These are phyloP conservation scores for Drosophila prosaltans DNA, from an alignment of 1,140 invertebrate genomes.

Conservation along the genomic window DNA sequence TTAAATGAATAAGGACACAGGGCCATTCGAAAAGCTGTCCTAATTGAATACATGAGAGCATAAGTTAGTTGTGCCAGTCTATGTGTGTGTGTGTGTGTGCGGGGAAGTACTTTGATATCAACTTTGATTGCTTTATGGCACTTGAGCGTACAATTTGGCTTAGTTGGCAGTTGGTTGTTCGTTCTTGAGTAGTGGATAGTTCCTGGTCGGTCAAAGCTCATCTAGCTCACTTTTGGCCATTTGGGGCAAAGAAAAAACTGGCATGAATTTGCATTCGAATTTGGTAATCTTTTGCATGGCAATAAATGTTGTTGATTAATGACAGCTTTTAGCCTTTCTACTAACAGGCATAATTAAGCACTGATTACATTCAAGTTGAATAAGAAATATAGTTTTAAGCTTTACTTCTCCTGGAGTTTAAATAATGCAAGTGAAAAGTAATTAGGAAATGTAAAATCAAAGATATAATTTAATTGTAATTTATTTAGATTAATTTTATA, in stretches of 20 bases:
- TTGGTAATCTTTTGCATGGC: conserved; percentile 48
- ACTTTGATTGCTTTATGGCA: conserved; percentile 80
- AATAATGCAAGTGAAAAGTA: neutral
- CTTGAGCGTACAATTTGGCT: conserved; percentile 80
- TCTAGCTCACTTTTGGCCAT: conserved; percentile 33
- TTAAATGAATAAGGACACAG: conserved; percentile 62
- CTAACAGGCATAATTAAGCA: conserved; percentile 59
- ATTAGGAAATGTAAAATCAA: no score
- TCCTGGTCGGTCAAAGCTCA: neutral
- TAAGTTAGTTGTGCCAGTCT: conserved; percentile 67
- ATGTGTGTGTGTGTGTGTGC: neutral
- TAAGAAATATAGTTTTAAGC: conserved; percentile 14
- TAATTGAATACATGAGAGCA: conserved; percentile 80
- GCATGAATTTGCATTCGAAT: conserved; percentile 54
- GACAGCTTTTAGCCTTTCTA: conserved; percentile 34
- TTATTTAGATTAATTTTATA: no score
- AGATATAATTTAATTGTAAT: no score
- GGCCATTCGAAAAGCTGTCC: conserved; percentile 74
- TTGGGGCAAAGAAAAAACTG: conserved; percentile 44
- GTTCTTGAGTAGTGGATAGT: conserved; percentile 7
- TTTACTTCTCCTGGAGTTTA: neutral
- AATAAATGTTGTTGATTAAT: conserved; percentile 70
- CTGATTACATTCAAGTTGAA: conserved; percentile 55
- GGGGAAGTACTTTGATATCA: conserved; percentile 78
- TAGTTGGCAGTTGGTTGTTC: conserved; percentile 56